Evolutionary conservation across 2,113 vertebrate species (phyloP).

Genomic region (Vombatus ursinus): DNA sequence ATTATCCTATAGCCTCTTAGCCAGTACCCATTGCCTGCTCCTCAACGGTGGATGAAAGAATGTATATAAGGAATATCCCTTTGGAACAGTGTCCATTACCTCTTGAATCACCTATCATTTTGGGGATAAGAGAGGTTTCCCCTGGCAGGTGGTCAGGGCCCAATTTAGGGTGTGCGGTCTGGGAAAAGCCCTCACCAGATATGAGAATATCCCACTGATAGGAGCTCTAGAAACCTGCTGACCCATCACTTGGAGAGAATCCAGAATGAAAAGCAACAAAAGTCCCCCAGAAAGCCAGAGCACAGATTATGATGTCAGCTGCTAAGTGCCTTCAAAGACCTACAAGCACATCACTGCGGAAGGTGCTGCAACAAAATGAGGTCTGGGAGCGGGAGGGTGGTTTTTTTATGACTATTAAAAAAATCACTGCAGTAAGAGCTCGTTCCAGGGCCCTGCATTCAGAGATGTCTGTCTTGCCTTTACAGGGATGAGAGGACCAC

Average conservation of each 20-base stretch:
- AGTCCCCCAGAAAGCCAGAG: conserved; percentile 40
- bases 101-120: rapidly evolving
- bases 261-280: conserved; percentile 26
- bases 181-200: neutral
- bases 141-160: neutral
- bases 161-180: neutral
- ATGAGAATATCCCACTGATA: neutral
- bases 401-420: conserved; percentile 45
- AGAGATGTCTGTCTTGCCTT: conserved; percentile 7
- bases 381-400: neutral
- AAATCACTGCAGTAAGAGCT: conserved; percentile 46
- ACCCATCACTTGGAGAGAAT: neutral
- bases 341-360: conserved; percentile 15
- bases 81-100: neutral
- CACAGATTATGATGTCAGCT: conserved; percentile 49
- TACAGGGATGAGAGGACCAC: conserved; percentile 15
- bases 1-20: neutral
- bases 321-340: conserved; percentile 53
- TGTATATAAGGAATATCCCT: neutral
- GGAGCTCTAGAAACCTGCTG: neutral
- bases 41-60: neutral
- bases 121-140: neutral
- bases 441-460: conserved; percentile 23
- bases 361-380: conserved; percentile 37
- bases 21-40: neutral